Conservation (phyloP, 2,888 invertebrate genomes). For the Arrhopalites spinosus region DNA sequence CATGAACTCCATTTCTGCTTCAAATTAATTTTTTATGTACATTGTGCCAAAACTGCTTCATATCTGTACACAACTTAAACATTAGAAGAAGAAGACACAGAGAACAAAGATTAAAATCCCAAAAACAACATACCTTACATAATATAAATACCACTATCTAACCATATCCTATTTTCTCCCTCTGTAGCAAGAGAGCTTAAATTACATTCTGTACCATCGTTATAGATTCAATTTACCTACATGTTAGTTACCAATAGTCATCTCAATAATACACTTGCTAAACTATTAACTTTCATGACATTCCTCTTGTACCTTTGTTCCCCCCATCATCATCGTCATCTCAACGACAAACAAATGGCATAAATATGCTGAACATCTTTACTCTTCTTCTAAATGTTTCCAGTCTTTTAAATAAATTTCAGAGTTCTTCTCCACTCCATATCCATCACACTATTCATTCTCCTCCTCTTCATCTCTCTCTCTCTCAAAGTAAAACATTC, state of each 20-base stretch:
- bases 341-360: not conserved
- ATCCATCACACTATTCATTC: not conserved
- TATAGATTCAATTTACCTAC: slow-evolving; percentile 21
- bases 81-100: not conserved
- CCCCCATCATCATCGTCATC: not conserved
- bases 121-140: not conserved
- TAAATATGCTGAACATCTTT: slow-evolving; percentile 2
- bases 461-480: not conserved
- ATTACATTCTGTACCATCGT: slow-evolving; percentile 6
- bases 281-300: slow-evolving; percentile 21
- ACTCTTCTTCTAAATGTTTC: slow-evolving; percentile 13
- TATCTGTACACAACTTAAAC: slow-evolving; percentile 31
- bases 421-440: not conserved
- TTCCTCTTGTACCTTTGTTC: slow-evolving; percentile 12
- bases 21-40: slow-evolving; percentile 36
- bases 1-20: slow-evolving; percentile 38
- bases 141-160: slow-evolving; percentile 16
- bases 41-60: slow-evolving; percentile 37
- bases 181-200: not conserved
- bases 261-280: slow-evolving; percentile 14
- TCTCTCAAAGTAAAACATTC: not conserved
- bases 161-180: slow-evolving; percentile 5
- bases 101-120: slow-evolving; percentile 17
- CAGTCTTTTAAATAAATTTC: not conserved
- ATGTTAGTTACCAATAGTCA: not conserved